These are phyloP conservation scores for Dryococelus australis DNA, from an alignment of 2,888 invertebrate species.

Conservation along the genomic window DNA sequence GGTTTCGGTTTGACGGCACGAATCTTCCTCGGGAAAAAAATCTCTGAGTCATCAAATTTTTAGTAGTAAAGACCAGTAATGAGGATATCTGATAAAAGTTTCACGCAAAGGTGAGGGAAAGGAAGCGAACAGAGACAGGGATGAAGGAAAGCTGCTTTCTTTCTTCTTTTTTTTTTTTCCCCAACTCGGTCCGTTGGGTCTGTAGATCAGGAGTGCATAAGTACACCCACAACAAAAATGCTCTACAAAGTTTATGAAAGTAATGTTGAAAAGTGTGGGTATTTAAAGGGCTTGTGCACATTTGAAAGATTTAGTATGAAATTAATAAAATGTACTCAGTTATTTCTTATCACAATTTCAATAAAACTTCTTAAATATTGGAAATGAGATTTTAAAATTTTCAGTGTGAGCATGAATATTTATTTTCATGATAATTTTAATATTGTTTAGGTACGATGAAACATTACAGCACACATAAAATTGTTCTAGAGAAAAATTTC, in stretches of 20 bases:
- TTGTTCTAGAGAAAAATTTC: too few species aligned
- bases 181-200: background rate
- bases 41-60: conserved; percentile 54
- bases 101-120: conserved; percentile 48
- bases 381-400: too few species aligned
- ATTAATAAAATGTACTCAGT: too few species aligned
- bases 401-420: too few species aligned
- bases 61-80: conserved; percentile 56
- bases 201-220: conserved; percentile 10
- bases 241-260: background rate
- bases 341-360: too few species aligned
- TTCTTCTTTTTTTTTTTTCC: background rate
- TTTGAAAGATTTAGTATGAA: too few species aligned
- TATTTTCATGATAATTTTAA: too few species aligned
- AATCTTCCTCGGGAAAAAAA: conserved; percentile 42
- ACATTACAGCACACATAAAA: too few species aligned
- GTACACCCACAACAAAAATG: background rate
- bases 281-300: too few species aligned
- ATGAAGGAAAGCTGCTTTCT: conserved; percentile 28
- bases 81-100: conserved; percentile 57
- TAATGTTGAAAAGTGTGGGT: too few species aligned
- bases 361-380: too few species aligned
- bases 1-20: conserved; percentile 46
- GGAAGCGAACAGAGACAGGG: conserved; percentile 38
- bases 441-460: too few species aligned